Base-by-base conservation (phyloP, 2,797 vertebrate genomes). In the Scolopax rusticola region DNA sequence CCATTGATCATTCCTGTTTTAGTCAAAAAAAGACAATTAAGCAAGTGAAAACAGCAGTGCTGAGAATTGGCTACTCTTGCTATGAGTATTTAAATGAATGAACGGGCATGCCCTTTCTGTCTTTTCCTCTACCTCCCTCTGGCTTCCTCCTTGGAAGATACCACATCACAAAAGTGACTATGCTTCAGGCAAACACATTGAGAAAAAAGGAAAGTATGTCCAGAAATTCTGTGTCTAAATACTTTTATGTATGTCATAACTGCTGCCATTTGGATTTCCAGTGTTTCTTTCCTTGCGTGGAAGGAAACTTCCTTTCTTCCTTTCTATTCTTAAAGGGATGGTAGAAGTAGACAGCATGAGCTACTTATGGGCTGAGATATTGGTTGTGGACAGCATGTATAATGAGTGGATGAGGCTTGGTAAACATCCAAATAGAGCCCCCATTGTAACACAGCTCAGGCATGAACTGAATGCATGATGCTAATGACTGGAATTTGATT, bases 401-500 rank as follows among this genome's bases (percentile, higher is more conserved):
- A 73, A 54, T 0, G 12, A 70, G 16, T 16, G 6, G 8, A 3
- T 61, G 41, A 3, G 7, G 21, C 45, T 60, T 68, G 61, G 74
- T 69, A 90, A 78, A 64, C 73, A 75, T 30, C 36, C 80, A 94
- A 33, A 56, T 53, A 25, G 2, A 75, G 27, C 67, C 18, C 19
- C 16, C 27, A 16, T 0, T 20, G 74, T 36, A 51, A 43, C 51
- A 30, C 5, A 43, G 71, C 51, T 92, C 13, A 77, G 71, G 60
- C 68, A 87, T 56, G 67, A 92, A 84, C 59, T 65, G 74, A 71
- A 82, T 33, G 51, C 54, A 40, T 32, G 56, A 1, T 41, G 60
- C 53, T 92, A 47, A 84, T 53, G 77, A 38, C 69, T 69, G 51
- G 81, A 84, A 92, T 92, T 61, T 70, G 87, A 92, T 93, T 89